A percentile compares a stretch with the other conserved stretches of the same genome.
These are phyloP conservation scores for Glaucopsyche alexis DNA, from an alignment of 2,888 invertebrate genomes.

Conservation along the genomic window DNA sequence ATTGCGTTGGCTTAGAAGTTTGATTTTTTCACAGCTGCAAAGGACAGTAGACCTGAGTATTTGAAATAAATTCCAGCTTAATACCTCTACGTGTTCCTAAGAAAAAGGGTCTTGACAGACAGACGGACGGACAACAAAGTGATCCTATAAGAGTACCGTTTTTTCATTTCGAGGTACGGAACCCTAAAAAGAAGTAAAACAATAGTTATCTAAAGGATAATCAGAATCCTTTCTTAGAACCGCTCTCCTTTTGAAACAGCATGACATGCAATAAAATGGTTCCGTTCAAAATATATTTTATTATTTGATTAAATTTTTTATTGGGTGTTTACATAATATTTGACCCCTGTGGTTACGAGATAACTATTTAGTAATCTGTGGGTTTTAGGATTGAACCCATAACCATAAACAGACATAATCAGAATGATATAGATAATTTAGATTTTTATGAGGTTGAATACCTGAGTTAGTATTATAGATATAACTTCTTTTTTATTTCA, in stretches of 20 bases:
- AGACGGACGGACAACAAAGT: too few relatives aligned
- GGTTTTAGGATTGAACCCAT: background rate
- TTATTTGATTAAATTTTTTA: conserved; percentile 19
- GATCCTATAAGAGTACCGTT: too few relatives aligned
- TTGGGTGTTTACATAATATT: conserved; percentile 21
- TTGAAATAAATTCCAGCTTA: too few relatives aligned
- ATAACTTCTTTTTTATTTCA: too few relatives aligned
- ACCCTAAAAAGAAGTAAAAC: background rate
- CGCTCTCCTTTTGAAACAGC: background rate
- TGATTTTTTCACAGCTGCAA: too few relatives aligned
- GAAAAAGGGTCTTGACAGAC: too few relatives aligned
- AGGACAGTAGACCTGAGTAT: too few relatives aligned
- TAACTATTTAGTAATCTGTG: conserved; percentile 1
- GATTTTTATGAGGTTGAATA: background rate
- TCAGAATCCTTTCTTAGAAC: conserved; percentile 17
- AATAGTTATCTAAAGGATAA: background rate
- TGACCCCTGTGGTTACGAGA: background rate
- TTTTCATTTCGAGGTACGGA: too few relatives aligned
- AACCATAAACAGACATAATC: background rate
- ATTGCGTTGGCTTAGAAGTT: too few relatives aligned
- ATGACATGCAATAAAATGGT: conserved; percentile 3
- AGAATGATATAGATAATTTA: background rate
- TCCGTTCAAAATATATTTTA: conserved; percentile 10
- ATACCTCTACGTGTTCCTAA: too few relatives aligned
- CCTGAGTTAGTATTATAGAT: too few relatives aligned